Evolutionary conservation across 2,888 invertebrate genomes (phyloP).

Genomic region (Leptinotarsa juncta): DNA sequence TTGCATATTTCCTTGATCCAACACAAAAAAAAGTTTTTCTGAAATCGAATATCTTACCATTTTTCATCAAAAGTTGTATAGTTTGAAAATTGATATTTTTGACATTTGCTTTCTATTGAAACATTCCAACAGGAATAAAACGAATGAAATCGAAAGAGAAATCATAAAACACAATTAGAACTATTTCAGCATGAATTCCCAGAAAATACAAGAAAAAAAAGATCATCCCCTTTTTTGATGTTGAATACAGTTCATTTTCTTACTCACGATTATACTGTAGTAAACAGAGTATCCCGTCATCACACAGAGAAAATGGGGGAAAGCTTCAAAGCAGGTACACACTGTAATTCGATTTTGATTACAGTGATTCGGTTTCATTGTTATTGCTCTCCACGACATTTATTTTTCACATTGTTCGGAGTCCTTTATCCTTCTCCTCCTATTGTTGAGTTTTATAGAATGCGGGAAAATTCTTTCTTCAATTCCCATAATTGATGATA

Average conservation of each 20-base stretch:
- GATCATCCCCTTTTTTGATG: not conserved
- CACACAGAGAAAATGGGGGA: not conserved
- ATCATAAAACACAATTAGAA: not conserved
- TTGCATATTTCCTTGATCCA: too few species aligned
- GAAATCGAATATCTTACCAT: too few species aligned
- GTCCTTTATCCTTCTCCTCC: not conserved
- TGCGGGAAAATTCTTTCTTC: conserved; percentile 10
- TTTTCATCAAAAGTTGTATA: too few species aligned
- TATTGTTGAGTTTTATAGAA: not conserved
- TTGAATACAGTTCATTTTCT: conserved; percentile 2
- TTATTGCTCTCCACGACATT: conserved; percentile 17
- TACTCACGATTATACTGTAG: not conserved
- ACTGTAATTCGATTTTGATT: conserved; percentile 19
- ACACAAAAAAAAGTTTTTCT: too few species aligned
- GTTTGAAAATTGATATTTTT: too few species aligned
- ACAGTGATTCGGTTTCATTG: conserved; percentile 21
- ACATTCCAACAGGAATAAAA: too few species aligned
- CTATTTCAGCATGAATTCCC: not conserved
- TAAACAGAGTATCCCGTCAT: conserved; percentile 6
- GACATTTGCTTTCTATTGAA: too few species aligned
- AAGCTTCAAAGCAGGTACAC: conserved; percentile 2
- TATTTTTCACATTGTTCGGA: conserved; percentile 6
- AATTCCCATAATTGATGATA: conserved; percentile 8
- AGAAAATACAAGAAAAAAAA: not conserved
- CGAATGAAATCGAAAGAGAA: not conserved